Conservation (phyloP, 2,888 invertebrate species). For the Andrena fulva region DNA sequence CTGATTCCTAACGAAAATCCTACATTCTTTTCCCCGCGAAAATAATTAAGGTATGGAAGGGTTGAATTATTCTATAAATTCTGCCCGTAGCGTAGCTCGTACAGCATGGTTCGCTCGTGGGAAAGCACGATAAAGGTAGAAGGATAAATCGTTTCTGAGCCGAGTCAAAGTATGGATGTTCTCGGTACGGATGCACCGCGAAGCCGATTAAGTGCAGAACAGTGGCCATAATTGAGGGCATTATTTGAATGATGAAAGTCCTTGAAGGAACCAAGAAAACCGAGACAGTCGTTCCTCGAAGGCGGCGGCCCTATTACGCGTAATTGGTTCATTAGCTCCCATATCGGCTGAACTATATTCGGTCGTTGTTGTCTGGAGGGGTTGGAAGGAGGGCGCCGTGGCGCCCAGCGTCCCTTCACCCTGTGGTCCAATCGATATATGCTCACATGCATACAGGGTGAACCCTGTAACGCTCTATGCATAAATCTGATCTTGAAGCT, state of each 20-base stretch:
- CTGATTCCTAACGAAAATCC: too few relatives aligned
- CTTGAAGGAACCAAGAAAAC: conserved; percentile 64
- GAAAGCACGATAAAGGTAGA: background rate
- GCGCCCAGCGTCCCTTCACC: conserved; percentile 69
- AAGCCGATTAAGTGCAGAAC: conserved; percentile 50
- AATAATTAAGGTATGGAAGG: too few relatives aligned
- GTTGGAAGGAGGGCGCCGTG: conserved; percentile 67
- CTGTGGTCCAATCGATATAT: conserved; percentile 64
- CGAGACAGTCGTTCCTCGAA: conserved; percentile 70
- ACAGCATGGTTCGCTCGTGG: background rate
- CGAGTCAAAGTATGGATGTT: background rate
- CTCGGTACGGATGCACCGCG: conserved; percentile 37
- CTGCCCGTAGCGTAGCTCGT: background rate
- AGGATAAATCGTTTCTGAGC: background rate
- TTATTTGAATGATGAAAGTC: conserved; percentile 67
- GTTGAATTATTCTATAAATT: background rate
- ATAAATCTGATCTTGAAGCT: background rate
- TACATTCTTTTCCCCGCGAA: too few relatives aligned
- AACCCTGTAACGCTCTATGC: background rate
- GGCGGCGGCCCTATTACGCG: conserved; percentile 73
- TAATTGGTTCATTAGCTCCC: conserved; percentile 78
- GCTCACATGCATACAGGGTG: conserved; percentile 43
- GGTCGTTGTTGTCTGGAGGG: conserved; percentile 74
- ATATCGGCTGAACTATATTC: conserved; percentile 72
- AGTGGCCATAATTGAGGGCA: conserved; percentile 46